A percentile compares a stretch with the other conserved stretches of the same genome.
Evolutionary conservation across 64 coral and sea anemone genomes (phyloP).

Genomic region (Montipora capricornis): DNA sequence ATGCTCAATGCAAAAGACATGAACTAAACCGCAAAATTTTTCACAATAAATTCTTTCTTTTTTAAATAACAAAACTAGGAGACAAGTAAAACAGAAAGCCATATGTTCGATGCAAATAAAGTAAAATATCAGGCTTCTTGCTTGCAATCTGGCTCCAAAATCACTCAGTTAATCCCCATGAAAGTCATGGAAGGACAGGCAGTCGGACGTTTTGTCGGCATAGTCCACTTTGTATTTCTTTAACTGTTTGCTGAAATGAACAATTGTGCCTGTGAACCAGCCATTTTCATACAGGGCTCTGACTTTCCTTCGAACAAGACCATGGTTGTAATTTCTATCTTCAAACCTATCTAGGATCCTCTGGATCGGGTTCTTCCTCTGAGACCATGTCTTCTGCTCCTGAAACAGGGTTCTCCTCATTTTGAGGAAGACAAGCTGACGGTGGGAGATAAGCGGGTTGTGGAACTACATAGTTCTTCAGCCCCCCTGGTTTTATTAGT

Average conservation of each 20-base stretch:
- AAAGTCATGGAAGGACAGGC: conserved; percentile 3
- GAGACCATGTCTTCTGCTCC: conserved; percentile 10
- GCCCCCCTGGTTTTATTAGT: conserved; percentile 52
- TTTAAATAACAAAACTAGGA: no score
- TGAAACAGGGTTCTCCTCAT: conserved; percentile 33
- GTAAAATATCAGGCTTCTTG: neutral
- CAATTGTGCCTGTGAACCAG: conserved; percentile 49
- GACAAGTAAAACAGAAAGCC: neutral
- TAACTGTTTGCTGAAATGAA: conserved; percentile 37
- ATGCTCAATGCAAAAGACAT: no score
- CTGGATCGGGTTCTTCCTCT: conserved; percentile 12
- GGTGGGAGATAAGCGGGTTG: conserved; percentile 38
- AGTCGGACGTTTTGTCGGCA: conserved; percentile 33
- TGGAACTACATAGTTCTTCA: conserved; percentile 62
- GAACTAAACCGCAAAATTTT: no score
- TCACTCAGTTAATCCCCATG: conserved; percentile 24
- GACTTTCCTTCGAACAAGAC: conserved; percentile 45
- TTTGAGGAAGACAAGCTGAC: conserved; percentile 42
- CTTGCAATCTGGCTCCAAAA: neutral
- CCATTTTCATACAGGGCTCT: conserved; percentile 54
- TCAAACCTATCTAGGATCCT: conserved; percentile 26
- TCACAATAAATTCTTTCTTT: no score
- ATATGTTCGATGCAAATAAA: neutral
- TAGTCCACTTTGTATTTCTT: conserved; percentile 53
- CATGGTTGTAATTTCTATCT: conserved; percentile 30